Evolutionary conservation across 2,113 vertebrate species (phyloP), one percentile per base, ranked within the genome.

Genomic region (Larimichthys polyactis): DNA sequence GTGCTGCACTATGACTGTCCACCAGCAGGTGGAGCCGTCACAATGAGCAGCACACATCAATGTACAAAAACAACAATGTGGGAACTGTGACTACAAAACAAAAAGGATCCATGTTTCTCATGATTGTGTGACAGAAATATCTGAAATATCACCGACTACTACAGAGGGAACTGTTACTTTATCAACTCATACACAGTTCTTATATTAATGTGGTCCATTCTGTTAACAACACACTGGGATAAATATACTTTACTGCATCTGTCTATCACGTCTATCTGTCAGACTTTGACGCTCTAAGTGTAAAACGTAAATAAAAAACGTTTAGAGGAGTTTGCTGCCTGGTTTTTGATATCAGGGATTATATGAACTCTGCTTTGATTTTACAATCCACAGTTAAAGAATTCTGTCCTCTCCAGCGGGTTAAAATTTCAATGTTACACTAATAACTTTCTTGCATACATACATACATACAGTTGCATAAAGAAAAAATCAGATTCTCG

Each of bases 11-110:
- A 8, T 4, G 22, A 5, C 2, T 5, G 1, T 58, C 22, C 1
- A 66, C 78, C 87, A 84, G 84, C 73, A 76, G 81, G 36, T 20
- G 66, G 83, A 3, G 58, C 57, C 10, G 20, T 69, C 73, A 20
- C 29, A 44, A 29, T 5, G 49, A 57, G 36, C 69, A 54, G 73
- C 24, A 65, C 49, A 17, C 48, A 5, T 57, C 0, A 9, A 55
- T 29, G 15, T 8, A 8, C 15, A 12, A 48, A 40, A 29, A 9
- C 3, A 19, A 51, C 29, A 58, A 22, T 16, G 5, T 44, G 19
- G 27, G 11, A 59, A 15, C 24, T 58, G 36, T 27, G 40, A 43
- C 59, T 6, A 40, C 54, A 51, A 46, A 82, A 55, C 17, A 27
- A 36, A 64, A 63, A 54, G 3, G 52, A 12, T 3, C 58, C 11